Conservation (phyloP, 2,113 vertebrate genomes). For the Rhipidura dahli region DNA sequence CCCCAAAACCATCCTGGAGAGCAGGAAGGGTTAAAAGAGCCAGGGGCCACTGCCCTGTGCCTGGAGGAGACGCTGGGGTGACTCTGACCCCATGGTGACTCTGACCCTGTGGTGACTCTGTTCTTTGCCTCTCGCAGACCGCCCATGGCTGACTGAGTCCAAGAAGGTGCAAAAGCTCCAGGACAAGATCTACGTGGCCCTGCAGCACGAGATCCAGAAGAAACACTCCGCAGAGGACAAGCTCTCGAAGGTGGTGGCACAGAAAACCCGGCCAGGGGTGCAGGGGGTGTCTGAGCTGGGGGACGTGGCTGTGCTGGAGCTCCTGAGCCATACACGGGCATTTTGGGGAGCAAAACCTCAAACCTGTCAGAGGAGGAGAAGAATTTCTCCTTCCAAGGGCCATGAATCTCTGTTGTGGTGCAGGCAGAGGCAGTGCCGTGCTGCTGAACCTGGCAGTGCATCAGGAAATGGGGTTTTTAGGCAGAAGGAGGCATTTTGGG, state of each 20-base stretch:
- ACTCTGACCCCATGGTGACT: too few relatives aligned
- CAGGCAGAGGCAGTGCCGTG: background rate
- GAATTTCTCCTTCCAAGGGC: background rate
- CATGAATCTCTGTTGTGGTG: fast-evolving
- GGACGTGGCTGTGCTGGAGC: background rate
- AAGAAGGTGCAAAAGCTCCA: conserved; percentile 89
- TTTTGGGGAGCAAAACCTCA: fast-evolving
- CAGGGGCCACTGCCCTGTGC: fast-evolving
- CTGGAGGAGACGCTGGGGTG: background rate
- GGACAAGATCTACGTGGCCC: conserved; percentile 84
- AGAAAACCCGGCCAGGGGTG: fast-evolving
- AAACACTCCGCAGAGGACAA: conserved; percentile 80
- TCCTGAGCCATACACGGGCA: fast-evolving
- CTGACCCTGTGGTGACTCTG: background rate
- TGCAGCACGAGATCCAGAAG: conserved; percentile 85
- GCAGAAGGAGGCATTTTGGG: background rate
- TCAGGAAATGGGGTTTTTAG: fast-evolving
- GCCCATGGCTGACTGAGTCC: conserved; percentile 83
- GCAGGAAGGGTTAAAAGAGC: background rate
- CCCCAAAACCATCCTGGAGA: background rate
- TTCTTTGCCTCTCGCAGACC: conserved; percentile 61
- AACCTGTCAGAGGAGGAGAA: background rate
- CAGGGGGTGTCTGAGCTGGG: background rate
- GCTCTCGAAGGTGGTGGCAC: conserved; percentile 75
- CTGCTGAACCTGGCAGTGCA: background rate